Conservation (phyloP, 1,140 invertebrate genomes). For the Drosophila ananassae region DNA sequence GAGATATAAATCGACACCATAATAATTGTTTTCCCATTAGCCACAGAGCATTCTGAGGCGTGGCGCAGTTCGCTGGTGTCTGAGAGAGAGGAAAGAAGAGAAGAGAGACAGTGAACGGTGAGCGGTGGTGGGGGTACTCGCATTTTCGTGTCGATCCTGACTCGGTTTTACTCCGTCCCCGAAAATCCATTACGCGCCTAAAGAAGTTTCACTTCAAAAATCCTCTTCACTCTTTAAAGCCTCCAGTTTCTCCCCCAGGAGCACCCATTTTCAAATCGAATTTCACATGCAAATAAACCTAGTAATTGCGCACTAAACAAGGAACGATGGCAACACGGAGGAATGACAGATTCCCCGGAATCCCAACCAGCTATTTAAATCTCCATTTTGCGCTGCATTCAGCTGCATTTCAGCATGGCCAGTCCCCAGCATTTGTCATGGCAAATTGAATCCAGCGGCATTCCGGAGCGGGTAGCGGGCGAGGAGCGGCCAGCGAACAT, state of each 20-base stretch:
- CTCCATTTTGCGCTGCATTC: conserved; percentile 35
- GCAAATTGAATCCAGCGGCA: conserved; percentile 39
- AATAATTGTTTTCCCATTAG: too few species aligned
- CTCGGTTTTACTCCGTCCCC: too few species aligned
- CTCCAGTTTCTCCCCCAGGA: neutral
- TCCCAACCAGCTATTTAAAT: conserved; percentile 46
- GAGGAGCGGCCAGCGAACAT: conserved; percentile 40
- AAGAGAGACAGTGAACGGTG: too few species aligned
- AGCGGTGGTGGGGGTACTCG: too few species aligned
- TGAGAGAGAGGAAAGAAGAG: too few species aligned
- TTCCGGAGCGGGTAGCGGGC: conserved; percentile 4
- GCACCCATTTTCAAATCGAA: neutral
- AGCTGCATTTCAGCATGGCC: conserved; percentile 21
- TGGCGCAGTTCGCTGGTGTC: too few species aligned
- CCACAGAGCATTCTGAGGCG: too few species aligned
- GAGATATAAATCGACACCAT: too few species aligned
- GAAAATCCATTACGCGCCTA: too few species aligned
- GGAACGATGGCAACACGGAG: neutral
- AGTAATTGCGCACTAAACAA: conserved; percentile 11
- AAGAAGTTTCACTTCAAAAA: too few species aligned
- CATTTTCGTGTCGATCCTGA: too few species aligned
- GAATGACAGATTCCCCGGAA: conserved; percentile 30
- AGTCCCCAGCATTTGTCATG: conserved; percentile 35
- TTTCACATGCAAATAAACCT: conserved; percentile 35
- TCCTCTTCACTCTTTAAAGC: neutral